A percentile compares a stretch with the other conserved stretches of the same genome.
These are phyloP conservation scores for Crocidura indochinensis DNA, from an alignment of 2,797 vertebrate species.

Conservation along the genomic window DNA sequence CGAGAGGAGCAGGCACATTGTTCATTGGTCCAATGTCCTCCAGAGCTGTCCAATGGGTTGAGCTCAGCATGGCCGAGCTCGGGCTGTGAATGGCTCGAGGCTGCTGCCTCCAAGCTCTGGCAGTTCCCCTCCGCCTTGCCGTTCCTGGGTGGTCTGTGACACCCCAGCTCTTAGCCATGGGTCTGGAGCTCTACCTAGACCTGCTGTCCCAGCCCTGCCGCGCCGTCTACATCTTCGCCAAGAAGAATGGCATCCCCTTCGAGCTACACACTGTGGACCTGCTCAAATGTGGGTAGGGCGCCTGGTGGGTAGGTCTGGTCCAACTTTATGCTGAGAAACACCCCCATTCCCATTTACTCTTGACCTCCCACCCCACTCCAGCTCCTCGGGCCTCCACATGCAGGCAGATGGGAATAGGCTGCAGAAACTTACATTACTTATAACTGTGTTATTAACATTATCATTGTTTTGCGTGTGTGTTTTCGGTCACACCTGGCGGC, in stretches of 20 bases:
- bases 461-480: no score
- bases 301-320: no score
- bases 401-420: neutral
- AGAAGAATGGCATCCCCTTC: constrained; percentile 92
- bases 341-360: neutral
- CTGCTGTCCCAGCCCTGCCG: constrained; percentile 92
- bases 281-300: constrained; percentile 86
- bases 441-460: no score
- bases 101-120: fast-evolving
- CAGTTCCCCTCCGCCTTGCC: fast-evolving
- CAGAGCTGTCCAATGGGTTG: neutral
- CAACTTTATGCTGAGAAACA: fast-evolving
- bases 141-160: no score
- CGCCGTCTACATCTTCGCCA: constrained; percentile 92
- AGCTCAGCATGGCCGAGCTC: no score
- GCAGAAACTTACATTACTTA: neutral
- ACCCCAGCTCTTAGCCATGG: constrained; percentile 76
- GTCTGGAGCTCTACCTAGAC: constrained; percentile 91
- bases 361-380: no score
- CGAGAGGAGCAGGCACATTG: fast-evolving
- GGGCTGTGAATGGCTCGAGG: fast-evolving
- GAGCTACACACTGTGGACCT: constrained; percentile 88
- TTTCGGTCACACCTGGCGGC: no score
- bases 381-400: neutral
- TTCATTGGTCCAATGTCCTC: constrained; percentile 65